Conservation (phyloP, 2,113 vertebrate genomes). For the Agapornis roseicollis region DNA sequence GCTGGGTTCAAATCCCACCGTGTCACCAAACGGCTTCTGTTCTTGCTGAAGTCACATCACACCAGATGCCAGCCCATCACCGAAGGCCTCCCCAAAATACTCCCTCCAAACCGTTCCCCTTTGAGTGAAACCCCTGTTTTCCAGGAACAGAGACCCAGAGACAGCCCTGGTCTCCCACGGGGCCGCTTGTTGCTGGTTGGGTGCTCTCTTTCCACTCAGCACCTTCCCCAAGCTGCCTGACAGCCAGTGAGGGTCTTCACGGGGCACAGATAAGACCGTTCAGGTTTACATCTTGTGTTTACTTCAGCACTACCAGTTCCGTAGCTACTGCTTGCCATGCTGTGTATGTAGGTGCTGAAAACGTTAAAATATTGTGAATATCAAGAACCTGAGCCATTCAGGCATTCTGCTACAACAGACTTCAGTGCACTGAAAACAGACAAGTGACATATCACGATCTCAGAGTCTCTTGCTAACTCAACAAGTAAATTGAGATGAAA, state of each 20-base stretch:
- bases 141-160: not conserved
- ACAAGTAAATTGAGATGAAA: constrained; percentile 20
- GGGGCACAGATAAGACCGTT: not conserved
- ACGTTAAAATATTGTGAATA: constrained; percentile 24
- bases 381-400: not conserved
- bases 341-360: not conserved
- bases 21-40: not conserved
- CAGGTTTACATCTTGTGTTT: not conserved
- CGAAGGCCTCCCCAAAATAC: not conserved
- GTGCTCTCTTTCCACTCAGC: not conserved
- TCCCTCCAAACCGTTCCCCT: not conserved
- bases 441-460: constrained; percentile 17
- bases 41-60: not conserved
- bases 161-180: accelerated
- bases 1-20: not conserved
- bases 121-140: not conserved
- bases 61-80: not conserved
- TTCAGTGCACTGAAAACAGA: not conserved
- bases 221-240: accelerated
- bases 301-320: not conserved
- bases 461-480: constrained; percentile 11
- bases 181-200: not conserved
- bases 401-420: constrained; percentile 34
- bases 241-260: not conserved
- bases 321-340: not conserved